Evolutionary conservation across 2,888 invertebrate species (phyloP).

Genomic region (Drosophila tanythrix): DNA sequence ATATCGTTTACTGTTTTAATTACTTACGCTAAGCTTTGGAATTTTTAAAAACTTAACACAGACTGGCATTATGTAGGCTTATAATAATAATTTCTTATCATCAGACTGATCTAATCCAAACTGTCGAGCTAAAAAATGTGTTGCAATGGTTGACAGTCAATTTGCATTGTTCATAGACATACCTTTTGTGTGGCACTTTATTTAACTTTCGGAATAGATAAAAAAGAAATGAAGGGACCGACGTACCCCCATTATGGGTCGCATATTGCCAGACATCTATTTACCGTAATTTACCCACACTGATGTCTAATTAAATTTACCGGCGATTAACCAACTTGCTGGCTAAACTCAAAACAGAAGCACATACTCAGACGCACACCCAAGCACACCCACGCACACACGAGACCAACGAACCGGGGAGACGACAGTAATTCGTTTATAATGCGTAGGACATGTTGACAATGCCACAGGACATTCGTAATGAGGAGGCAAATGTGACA

Average conservation of each 20-base stretch:
- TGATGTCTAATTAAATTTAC: slow-evolving; percentile 78
- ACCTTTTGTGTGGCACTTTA: slow-evolving; percentile 36
- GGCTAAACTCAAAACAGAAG: slow-evolving; percentile 69
- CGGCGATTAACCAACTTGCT: slow-evolving; percentile 81
- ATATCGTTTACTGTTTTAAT: neutral
- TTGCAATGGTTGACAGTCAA: slow-evolving; percentile 32
- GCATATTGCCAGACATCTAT: slow-evolving; percentile 74
- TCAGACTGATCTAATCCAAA: neutral
- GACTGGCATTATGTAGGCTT: neutral
- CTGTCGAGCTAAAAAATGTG: no score
- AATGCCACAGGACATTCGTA: slow-evolving; percentile 82
- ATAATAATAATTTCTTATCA: neutral
- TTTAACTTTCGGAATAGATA: slow-evolving; percentile 44
- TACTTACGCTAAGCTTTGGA: neutral
- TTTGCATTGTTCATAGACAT: slow-evolving; percentile 35
- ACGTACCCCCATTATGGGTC: slow-evolving; percentile 23
- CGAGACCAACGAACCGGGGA: slow-evolving; percentile 44
- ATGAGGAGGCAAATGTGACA: slow-evolving; percentile 66
- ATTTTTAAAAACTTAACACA: neutral
- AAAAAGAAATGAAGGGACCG: slow-evolving; percentile 35
- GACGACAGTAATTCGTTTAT: slow-evolving; percentile 83
- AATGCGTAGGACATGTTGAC: slow-evolving; percentile 84
- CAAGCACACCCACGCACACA: slow-evolving; percentile 10
- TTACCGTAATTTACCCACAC: slow-evolving; percentile 76
- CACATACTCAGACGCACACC: slow-evolving; percentile 20